phyloP scores from a whole-genome alignment of 2,113 vertebrate genomes.

The Cettia cetti region DNA sequence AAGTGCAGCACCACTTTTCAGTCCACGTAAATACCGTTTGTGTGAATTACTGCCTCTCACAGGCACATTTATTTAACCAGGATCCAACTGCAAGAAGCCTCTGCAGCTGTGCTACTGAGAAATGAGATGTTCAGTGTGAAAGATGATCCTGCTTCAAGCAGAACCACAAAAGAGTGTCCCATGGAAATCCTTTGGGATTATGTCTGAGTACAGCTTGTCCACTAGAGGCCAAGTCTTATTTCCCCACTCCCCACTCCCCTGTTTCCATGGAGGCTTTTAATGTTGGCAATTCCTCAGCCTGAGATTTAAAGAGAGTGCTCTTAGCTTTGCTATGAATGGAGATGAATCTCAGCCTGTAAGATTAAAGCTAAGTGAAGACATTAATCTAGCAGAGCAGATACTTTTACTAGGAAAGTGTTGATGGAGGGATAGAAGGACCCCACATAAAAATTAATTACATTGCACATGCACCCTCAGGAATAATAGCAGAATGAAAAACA shows the following conservation, averaged over 20 bases:
- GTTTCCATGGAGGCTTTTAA: background rate
- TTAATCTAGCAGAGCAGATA: background rate
- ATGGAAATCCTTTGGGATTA: background rate
- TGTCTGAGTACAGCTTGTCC: background rate
- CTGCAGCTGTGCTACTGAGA: background rate
- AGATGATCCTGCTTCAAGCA: background rate
- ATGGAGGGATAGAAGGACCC: background rate
- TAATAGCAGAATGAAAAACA: background rate
- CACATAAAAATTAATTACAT: conserved; percentile 56
- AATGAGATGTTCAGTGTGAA: background rate
- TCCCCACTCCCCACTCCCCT: background rate
- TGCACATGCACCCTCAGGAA: conserved; percentile 27
- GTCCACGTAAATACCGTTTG: background rate
- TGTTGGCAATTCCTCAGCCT: background rate
- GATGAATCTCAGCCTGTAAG: background rate
- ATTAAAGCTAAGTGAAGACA: conserved; percentile 22
- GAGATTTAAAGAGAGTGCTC: background rate
- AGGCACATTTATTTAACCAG: background rate
- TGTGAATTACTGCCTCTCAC: background rate
- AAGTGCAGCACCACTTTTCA: background rate
- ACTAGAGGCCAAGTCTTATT: background rate
- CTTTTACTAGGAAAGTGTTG: background rate
- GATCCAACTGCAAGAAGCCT: background rate
- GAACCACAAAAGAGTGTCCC: background rate
- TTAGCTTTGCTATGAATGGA: background rate